Evolutionary conservation across 2,797 vertebrate species (phyloP), one percentile per base, ranked within the genome.

Genomic region (Odontamblyopus lacepedii): DNA sequence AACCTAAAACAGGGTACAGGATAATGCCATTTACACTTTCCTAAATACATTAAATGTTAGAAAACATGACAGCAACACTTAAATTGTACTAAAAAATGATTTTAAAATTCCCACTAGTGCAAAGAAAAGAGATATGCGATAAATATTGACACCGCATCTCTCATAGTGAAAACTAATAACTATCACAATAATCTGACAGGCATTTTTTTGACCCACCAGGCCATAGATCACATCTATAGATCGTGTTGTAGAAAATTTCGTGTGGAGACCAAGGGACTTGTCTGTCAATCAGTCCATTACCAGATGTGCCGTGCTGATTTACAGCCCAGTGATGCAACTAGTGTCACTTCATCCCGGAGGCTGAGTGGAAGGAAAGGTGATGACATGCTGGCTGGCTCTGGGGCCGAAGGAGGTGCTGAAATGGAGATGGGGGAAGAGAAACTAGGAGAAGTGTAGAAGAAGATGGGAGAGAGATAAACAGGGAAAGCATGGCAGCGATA

Each of bases 291-390:
- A n/a, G 0, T 55, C 56, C 15, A 8, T 78, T 48, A 73, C 69
- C 74, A 83, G 78, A 82, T 80, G 85, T 80, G 81, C 30, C 27
- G 71, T 30, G 77, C 61, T 81, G 78, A 85, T 87, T 86, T 88
- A 87, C 71, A 32, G 72, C 70, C 76, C 16, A 29, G 70, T 48
- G 26, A 44, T 70, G 30, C 71, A 76, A 79, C 74, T 70, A 26
- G 81, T 79, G 71, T 81, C 83, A 83, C 68, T 71, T 79, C 83
- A 85, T 78, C 77, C 77, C 27, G 5, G 81, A 4, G 73, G 77
- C 75, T 72, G 48, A 64, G 66, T 32, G 23, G 67, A 77, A 78
- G 82, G 69, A 3, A 55, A 84, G 75, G 86, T 85, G 87, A 78
- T 78, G 85, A 89, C 87, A 85, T 26, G 67, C 78, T 79, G 7